phyloP scores from a whole-genome alignment of 2,797 vertebrate species.

The Mormyrus hasselquistii region DNA sequence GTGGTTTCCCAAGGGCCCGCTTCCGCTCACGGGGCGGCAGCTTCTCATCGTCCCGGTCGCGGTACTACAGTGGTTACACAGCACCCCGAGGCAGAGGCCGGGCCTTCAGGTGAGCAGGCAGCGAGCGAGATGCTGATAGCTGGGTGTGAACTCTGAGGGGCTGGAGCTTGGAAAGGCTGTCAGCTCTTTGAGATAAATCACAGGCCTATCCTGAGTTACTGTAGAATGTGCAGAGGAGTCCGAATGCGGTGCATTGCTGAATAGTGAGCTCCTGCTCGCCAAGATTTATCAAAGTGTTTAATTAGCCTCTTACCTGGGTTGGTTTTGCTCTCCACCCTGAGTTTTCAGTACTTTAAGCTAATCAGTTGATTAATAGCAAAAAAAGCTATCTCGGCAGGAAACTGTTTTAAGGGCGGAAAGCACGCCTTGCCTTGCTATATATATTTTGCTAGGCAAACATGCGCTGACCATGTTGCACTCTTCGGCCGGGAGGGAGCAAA shows the following conservation, averaged over 20 bases:
- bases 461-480: not conserved
- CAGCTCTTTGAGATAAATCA: not conserved
- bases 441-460: not conserved
- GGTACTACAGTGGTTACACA: slow-evolving; percentile 90
- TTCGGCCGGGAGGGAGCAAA: not conserved
- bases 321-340: not conserved
- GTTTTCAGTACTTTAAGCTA: not conserved
- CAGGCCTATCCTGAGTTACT: not conserved
- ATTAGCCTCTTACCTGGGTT: not conserved
- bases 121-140: not conserved
- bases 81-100: slow-evolving; percentile 86
- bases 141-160: not conserved
- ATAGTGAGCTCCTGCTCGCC: not conserved
- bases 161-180: not conserved
- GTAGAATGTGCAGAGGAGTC: not conserved
- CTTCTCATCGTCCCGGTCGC: slow-evolving; percentile 72
- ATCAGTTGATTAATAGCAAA: not conserved
- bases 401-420: not conserved
- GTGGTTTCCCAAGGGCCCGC: slow-evolving; percentile 80
- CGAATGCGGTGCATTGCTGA: not conserved
- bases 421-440: not conserved
- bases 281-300: not conserved
- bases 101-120: slow-evolving; percentile 81
- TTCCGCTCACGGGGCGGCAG: slow-evolving; percentile 81
- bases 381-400: not conserved